A percentile compares a stretch with the other conserved stretches of the same genome.
Evolutionary conservation across 2,797 vertebrate genomes (phyloP).

Genomic region (Protosalanx chinensis): DNA sequence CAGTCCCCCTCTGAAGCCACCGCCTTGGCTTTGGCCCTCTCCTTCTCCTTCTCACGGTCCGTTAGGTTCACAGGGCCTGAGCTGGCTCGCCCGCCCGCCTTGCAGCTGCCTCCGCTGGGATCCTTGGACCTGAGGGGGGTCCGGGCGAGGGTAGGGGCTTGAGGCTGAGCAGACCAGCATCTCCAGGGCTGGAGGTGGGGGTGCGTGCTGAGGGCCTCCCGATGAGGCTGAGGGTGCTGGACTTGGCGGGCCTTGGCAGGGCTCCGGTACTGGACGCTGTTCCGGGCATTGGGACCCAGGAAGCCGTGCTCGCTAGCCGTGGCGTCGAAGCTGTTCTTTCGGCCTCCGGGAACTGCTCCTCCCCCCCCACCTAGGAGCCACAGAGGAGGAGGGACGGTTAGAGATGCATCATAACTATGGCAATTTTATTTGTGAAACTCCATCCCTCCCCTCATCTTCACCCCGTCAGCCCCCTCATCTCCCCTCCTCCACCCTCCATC

Average conservation of each 20-base stretch:
- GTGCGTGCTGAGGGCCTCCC: slow-evolving; percentile 63
- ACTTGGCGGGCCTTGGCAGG: slow-evolving; percentile 94
- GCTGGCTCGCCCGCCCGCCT: slow-evolving; percentile 46
- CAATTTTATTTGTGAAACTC: no score
- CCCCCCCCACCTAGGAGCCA: slow-evolving; percentile 36
- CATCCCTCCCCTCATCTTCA: no score
- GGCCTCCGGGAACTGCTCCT: slow-evolving; percentile 59
- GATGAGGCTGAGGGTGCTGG: slow-evolving; percentile 90
- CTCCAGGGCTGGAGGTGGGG: slow-evolving; percentile 75
- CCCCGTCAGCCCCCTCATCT: no score
- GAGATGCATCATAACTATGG: no score
- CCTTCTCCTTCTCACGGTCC: slow-evolving; percentile 95
- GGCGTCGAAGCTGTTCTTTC: slow-evolving; percentile 94
- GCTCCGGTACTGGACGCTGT: slow-evolving; percentile 97
- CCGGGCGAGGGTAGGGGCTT: slow-evolving; percentile 70
- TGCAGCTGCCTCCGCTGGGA: slow-evolving; percentile 59
- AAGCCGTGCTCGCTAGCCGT: slow-evolving; percentile 84
- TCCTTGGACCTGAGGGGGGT: slow-evolving; percentile 76
- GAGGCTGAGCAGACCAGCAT: slow-evolving; percentile 83
- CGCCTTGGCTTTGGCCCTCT: slow-evolving; percentile 94
- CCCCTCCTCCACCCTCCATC: no score
- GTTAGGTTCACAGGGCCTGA: slow-evolving; percentile 92
- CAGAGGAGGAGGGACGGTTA: no score
- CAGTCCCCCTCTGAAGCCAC: slow-evolving; percentile 84
- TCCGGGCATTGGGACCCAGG: slow-evolving; percentile 82